Conservation (phyloP, 2,797 vertebrate species). For the Buceros bicornis region DNA sequence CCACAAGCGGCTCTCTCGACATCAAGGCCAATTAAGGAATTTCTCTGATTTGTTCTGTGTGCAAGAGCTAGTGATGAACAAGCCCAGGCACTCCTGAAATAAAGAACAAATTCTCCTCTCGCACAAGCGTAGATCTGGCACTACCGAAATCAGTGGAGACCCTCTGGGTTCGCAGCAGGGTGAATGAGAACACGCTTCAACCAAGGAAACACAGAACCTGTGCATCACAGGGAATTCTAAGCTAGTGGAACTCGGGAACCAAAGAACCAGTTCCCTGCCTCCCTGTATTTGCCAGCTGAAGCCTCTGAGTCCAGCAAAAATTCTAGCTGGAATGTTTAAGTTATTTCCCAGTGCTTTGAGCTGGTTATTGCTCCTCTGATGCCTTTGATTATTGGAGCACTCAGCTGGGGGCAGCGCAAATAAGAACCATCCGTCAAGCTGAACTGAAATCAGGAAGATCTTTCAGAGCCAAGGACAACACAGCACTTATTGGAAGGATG, state of each 20-base stretch:
- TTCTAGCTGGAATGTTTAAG: not conserved
- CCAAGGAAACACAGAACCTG: not conserved
- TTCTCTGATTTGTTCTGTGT: not conserved
- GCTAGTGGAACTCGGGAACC: not conserved
- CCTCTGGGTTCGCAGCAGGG: not conserved
- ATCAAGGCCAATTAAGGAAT: not conserved
- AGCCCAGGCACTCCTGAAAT: not conserved
- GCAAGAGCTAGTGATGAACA: not conserved
- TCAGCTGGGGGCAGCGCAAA: not conserved
- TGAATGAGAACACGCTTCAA: not conserved
- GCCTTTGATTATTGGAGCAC: not conserved
- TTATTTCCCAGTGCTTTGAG: not conserved
- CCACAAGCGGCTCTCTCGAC: not conserved
- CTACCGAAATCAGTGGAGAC: not conserved
- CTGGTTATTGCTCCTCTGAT: not conserved
- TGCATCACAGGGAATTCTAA: not conserved
- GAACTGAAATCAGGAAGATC: not conserved
- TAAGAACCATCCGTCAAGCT: conserved; percentile 10
- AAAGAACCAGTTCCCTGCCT: not conserved
- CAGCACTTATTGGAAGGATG: not conserved
- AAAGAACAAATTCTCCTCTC: not conserved
- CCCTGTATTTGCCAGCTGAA: not conserved
- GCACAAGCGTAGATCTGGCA: not conserved
- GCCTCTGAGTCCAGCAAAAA: not conserved
- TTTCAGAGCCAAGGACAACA: not conserved